phyloP scores from a whole-genome alignment of 2,797 vertebrate species.

The Periparus ater region DNA sequence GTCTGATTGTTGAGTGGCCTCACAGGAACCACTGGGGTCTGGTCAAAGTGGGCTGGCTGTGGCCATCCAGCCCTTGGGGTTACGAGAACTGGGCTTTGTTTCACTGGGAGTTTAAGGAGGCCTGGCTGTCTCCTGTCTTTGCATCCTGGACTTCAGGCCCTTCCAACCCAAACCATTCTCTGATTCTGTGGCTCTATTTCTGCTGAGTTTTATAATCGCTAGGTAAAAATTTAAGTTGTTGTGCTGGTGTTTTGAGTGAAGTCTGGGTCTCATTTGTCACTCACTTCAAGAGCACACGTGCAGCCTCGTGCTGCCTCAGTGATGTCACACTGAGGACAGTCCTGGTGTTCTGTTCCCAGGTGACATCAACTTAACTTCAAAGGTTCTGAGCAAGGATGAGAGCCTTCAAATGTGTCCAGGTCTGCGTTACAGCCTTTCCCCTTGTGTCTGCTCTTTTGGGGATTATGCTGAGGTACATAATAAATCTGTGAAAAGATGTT shows the following conservation, averaged over 20 bases:
- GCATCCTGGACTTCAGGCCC: neutral
- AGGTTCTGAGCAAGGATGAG: neutral
- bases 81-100: neutral
- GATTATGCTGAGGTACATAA: neutral
- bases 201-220: neutral
- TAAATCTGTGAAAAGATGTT: neutral
- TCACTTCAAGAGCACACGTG: fast-evolving
- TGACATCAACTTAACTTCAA: neutral
- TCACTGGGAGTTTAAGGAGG: neutral
- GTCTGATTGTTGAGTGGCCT: neutral
- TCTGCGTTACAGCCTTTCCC: neutral
- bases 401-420: neutral
- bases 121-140: neutral
- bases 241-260: neutral
- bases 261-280: neutral
- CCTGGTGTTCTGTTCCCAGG: neutral
- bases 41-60: neutral
- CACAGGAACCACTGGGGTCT: fast-evolving
- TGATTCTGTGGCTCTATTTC: neutral
- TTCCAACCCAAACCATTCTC: neutral
- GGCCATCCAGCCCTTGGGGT: neutral
- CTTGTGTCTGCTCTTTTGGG: neutral
- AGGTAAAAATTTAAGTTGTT: neutral
- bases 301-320: neutral
- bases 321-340: neutral